phyloP scores from a whole-genome alignment of 1,140 invertebrate species.

The Diorhabda carinulata region DNA sequence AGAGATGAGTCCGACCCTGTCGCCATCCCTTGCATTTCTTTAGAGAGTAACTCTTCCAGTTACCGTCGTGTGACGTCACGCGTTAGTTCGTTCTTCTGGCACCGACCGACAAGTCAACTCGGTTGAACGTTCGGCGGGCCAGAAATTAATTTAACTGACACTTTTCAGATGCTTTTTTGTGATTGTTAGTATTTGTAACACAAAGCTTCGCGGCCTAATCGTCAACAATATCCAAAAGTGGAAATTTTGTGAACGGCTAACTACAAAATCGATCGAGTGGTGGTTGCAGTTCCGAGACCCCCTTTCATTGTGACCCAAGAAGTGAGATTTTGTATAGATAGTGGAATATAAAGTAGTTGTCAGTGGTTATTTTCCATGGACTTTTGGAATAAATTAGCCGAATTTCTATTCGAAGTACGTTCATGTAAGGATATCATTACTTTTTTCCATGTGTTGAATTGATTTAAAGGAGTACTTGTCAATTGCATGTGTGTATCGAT shows the following conservation, averaged over 20 bases:
- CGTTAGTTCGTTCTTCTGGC: constrained; percentile 1
- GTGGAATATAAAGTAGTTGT: too few species aligned
- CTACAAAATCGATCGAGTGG: background rate
- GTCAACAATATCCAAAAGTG: background rate
- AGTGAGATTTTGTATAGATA: background rate
- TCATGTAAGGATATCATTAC: too few species aligned
- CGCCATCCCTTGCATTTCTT: background rate
- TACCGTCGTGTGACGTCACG: background rate
- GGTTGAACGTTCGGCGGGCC: background rate
- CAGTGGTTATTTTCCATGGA: too few species aligned
- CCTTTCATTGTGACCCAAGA: background rate
- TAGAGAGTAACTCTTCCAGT: constrained; percentile 8
- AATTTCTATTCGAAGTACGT: too few species aligned
- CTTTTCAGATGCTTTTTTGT: background rate
- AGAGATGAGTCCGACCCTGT: background rate
- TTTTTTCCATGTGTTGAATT: background rate
- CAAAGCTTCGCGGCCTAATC: background rate
- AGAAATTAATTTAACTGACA: background rate
- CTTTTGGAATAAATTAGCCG: too few species aligned
- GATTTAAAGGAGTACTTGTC: background rate
- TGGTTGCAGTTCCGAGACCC: background rate
- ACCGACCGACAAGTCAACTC: background rate
- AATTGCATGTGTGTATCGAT: background rate
- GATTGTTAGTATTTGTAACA: background rate
- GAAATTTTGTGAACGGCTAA: background rate